Percentiles rank a stretch among this genome's conserved stretches.
These are phyloP conservation scores for Triops longicaudatus DNA, from an alignment of 1,140 invertebrate genomes.

Conservation along the genomic window DNA sequence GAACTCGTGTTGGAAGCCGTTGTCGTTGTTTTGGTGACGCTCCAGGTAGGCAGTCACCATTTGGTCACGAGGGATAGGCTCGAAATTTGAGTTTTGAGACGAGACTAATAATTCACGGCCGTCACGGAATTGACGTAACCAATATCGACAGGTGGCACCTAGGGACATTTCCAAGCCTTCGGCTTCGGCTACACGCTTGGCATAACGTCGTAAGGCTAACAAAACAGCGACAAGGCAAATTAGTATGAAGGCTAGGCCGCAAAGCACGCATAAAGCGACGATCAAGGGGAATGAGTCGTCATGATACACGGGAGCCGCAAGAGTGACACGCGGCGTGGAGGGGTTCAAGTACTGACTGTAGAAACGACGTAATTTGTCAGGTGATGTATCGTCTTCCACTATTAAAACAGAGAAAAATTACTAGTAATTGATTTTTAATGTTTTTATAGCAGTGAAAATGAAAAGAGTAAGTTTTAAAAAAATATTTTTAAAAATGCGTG, in stretches of 20 bases:
- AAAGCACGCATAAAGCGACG: constrained; percentile 38
- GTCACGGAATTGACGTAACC: constrained; percentile 46
- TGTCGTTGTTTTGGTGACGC: constrained; percentile 73
- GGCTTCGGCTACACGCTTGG: constrained; percentile 57
- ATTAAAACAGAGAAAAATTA: too few relatives aligned
- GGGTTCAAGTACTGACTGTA: constrained; percentile 51
- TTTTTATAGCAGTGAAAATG: neutral
- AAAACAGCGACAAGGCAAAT: constrained; percentile 55
- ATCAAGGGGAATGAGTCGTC: constrained; percentile 28
- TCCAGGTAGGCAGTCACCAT: constrained; percentile 64
- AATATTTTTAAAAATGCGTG: too few relatives aligned
- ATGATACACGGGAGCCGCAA: neutral
- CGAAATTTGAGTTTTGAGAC: constrained; percentile 62
- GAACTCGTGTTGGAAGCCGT: constrained; percentile 79
- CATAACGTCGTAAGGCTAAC: constrained; percentile 61
- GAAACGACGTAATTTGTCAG: constrained; percentile 36
- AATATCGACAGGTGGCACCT: constrained; percentile 55
- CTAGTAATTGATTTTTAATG: too few relatives aligned
- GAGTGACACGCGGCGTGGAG: constrained; percentile 44
- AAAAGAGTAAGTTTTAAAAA: too few relatives aligned
- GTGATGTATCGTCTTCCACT: neutral
- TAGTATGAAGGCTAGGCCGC: constrained; percentile 55
- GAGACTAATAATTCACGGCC: constrained; percentile 54
- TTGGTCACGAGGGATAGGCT: constrained; percentile 62
- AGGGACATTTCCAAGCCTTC: constrained; percentile 68